Evolutionary conservation across 2,113 vertebrate genomes (phyloP).

Genomic region (Canis aureus): DNA sequence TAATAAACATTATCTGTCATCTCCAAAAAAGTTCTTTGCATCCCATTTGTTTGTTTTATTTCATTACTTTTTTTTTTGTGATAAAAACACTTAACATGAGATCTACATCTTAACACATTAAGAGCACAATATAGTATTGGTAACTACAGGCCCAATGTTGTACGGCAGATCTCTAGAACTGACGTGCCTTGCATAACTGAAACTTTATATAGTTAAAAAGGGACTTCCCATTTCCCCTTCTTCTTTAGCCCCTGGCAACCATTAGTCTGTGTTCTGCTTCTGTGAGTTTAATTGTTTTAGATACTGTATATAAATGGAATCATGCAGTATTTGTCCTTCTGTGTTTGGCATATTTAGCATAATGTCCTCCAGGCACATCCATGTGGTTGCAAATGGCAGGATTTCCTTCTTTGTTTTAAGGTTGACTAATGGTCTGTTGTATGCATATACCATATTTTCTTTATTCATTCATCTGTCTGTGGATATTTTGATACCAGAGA

Average conservation of each 20-base stretch:
- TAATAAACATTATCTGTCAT: background rate
- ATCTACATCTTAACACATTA: background rate
- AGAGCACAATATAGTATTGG: background rate
- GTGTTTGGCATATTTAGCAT: background rate
- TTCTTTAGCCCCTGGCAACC: background rate
- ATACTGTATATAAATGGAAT: background rate
- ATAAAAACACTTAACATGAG: background rate
- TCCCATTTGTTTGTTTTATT: background rate
- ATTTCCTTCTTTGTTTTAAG: background rate
- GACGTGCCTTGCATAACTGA: rapidly evolving
- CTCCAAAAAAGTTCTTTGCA: background rate
- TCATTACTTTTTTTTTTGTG: background rate
- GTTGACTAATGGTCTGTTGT: background rate
- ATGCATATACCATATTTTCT: too few relatives aligned
- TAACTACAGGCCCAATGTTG: rapidly evolving
- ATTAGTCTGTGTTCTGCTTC: background rate
- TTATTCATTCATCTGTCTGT: background rate
- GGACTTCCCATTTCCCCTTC: background rate
- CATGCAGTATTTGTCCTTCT: background rate
- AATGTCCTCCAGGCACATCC: background rate
- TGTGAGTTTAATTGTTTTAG: background rate
- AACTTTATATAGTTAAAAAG: background rate
- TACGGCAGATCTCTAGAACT: background rate
- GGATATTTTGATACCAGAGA: background rate
- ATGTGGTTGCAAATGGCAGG: background rate